Evolutionary conservation across 2,888 invertebrate genomes (phyloP).

Genomic region (Andricus curvator): DNA sequence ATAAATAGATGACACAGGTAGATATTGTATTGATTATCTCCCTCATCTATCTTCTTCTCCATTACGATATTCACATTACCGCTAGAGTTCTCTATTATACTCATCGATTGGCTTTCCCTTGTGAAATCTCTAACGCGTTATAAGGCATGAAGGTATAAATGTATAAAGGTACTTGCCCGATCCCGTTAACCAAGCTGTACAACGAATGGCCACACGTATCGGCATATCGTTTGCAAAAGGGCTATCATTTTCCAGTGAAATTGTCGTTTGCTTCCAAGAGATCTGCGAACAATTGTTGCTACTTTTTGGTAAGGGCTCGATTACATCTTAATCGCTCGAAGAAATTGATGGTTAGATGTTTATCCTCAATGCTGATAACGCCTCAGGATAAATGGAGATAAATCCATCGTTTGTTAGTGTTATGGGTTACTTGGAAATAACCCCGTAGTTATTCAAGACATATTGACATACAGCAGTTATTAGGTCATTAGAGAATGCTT

Average conservation of each 20-base stretch:
- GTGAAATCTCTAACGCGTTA: constrained; percentile 23
- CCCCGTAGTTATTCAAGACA: background rate
- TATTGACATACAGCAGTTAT: background rate
- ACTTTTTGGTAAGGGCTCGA: constrained; percentile 8
- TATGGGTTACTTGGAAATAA: background rate
- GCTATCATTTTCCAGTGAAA: constrained; percentile 53
- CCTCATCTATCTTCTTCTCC: constrained; percentile 27
- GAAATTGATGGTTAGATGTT: too few relatives aligned
- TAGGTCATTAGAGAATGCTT: background rate
- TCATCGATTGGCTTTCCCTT: constrained; percentile 22
- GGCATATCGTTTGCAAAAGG: constrained; percentile 51
- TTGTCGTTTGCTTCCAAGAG: constrained; percentile 48
- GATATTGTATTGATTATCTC: constrained; percentile 22
- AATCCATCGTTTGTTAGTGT: constrained; percentile 11
- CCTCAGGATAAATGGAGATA: background rate
- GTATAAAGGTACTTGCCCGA: constrained; percentile 37
- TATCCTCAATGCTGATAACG: background rate
- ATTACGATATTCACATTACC: constrained; percentile 20
- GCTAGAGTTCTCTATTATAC: constrained; percentile 16
- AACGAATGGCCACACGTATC: constrained; percentile 53
- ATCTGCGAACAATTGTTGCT: constrained; percentile 1
- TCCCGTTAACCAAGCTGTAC: constrained; percentile 56
- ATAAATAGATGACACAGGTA: constrained; percentile 19
- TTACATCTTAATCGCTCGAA: background rate
- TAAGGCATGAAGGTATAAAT: background rate